Evolutionary conservation across 2,888 invertebrate genomes (phyloP).

Genomic region (Patella caerulea): DNA sequence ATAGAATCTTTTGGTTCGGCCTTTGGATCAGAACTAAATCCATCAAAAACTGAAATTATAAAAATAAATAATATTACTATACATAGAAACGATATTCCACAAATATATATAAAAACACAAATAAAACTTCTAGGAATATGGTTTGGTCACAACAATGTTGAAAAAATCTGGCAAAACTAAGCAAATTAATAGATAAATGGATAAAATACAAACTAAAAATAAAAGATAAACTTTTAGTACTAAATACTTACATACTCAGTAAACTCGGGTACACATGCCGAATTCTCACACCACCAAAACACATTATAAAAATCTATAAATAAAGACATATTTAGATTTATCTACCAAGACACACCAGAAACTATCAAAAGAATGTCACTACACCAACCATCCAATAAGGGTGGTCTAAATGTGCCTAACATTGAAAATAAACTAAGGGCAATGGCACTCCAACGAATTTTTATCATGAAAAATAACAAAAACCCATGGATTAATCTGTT

Average conservation of each 20-base stretch:
- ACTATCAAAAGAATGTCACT: neutral
- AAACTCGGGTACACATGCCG: neutral
- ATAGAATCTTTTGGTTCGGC: neutral
- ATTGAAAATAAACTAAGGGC: neutral
- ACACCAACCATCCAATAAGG: neutral
- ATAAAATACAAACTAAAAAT: neutral
- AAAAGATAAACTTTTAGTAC: neutral
- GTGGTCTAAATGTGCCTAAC: neutral
- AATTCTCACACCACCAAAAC: neutral
- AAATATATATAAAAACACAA: neutral
- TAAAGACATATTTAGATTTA: neutral
- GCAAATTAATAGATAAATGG: neutral
- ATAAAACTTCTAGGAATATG: neutral
- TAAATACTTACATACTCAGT: neutral
- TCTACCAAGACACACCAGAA: neutral
- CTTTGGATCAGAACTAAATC: neutral
- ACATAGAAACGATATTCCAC: too few relatives aligned
- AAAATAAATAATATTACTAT: neutral
- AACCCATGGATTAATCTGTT: neutral
- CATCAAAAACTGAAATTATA: neutral
- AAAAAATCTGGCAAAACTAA: neutral
- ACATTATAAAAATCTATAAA: neutral
- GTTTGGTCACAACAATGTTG: neutral
- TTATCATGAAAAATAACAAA: too few relatives aligned
- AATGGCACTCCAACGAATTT: too few relatives aligned